Evolutionary conservation across 2,888 invertebrate genomes (phyloP).

Genomic region (Yponomeuta malinellus): DNA sequence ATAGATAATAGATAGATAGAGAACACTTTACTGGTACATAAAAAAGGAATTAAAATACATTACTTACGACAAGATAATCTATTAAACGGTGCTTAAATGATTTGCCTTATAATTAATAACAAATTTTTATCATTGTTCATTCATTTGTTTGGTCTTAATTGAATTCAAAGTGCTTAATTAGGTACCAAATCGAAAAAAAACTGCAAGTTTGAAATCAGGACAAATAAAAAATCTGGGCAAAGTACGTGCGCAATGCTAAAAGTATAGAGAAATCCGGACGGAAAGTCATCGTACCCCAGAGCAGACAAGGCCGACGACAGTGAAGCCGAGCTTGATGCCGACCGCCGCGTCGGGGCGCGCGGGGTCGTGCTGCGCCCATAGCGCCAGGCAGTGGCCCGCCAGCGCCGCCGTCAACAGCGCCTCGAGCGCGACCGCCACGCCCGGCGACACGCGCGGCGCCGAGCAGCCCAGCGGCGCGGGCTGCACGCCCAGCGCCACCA

Average conservation of each 20-base stretch:
- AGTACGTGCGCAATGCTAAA: not conserved
- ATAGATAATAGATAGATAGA: too few species aligned
- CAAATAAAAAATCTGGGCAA: too few species aligned
- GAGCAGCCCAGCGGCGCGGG: constrained; percentile 32
- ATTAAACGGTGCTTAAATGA: too few species aligned
- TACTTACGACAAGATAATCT: too few species aligned
- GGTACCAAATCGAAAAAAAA: too few species aligned
- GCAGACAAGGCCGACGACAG: constrained; percentile 54
- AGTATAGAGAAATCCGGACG: not conserved
- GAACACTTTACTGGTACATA: too few species aligned
- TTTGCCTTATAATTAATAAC: too few species aligned
- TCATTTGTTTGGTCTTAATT: too few species aligned
- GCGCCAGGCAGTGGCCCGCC: constrained; percentile 36
- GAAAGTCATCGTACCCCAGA: constrained; percentile 32
- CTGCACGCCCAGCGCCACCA: constrained; percentile 53
- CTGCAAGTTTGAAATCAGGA: too few species aligned
- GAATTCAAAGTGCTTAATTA: too few species aligned
- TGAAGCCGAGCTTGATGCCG: constrained; percentile 53
- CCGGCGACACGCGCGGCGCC: constrained; percentile 21
- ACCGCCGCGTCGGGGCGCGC: constrained; percentile 41
- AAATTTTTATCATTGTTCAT: too few species aligned
- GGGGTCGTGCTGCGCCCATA: constrained; percentile 45
- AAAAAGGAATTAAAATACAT: too few species aligned
- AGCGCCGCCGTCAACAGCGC: constrained; percentile 23
- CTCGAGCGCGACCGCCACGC: constrained; percentile 23